Conservation (phyloP, 2,888 invertebrate genomes). For the Stictocephala bisonia region DNA sequence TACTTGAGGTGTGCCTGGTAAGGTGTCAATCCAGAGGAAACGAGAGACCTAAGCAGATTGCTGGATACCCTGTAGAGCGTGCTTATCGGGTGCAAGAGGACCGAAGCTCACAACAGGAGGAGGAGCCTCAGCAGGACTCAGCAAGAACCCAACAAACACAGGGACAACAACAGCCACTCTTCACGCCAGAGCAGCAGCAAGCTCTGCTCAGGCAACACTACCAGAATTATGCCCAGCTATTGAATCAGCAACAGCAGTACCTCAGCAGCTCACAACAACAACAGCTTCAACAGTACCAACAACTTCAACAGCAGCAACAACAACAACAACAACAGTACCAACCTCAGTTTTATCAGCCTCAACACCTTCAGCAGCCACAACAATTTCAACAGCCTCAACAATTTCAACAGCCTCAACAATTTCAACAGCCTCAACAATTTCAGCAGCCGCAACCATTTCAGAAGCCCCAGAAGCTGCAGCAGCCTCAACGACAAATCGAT, state of each 20-base stretch:
- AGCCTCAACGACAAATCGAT: slow-evolving; percentile 40
- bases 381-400: slow-evolving; percentile 17
- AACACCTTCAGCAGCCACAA: slow-evolving; percentile 7
- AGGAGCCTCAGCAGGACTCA: neutral
- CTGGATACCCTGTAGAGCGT: slow-evolving; percentile 15
- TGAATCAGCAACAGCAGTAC: slow-evolving; percentile 24
- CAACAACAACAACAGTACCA: neutral
- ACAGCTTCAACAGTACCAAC: slow-evolving; percentile 41
- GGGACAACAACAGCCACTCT: neutral
- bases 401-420: slow-evolving; percentile 11
- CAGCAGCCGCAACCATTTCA: neutral
- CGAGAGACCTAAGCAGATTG: slow-evolving; percentile 1
- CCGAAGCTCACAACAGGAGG: no score
- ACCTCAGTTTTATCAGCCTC: neutral
- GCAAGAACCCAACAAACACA: neutral
- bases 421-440: slow-evolving; percentile 4
- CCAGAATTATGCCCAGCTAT: slow-evolving; percentile 26
- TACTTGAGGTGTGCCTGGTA: no score
- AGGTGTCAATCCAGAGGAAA: neutral
- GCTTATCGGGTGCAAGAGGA: neutral
- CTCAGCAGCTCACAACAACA: slow-evolving; percentile 36
- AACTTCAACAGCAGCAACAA: slow-evolving; percentile 22
- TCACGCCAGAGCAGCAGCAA: slow-evolving; percentile 32
- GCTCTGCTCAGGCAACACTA: slow-evolving; percentile 31
- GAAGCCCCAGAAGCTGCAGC: slow-evolving; percentile 44